Percentiles rank a stretch among this genome's conserved stretches.
phyloP scores from a whole-genome alignment of 2,797 vertebrate species.

The Alexandromys oeconomus region DNA sequence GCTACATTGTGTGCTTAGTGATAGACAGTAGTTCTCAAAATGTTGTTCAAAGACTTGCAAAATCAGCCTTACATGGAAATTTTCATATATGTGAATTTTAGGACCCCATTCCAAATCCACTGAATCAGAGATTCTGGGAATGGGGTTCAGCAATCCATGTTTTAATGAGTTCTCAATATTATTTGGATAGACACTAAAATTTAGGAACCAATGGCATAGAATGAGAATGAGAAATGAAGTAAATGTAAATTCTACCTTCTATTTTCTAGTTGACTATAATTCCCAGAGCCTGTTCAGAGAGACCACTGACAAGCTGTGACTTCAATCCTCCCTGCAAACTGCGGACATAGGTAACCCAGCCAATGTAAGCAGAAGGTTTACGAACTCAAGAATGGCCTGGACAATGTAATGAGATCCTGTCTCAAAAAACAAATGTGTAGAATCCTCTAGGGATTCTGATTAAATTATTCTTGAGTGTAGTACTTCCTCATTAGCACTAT shows the following conservation, averaged over 20 bases:
- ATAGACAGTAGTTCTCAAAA: not conserved
- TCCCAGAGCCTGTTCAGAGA: not conserved
- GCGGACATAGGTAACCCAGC: not conserved
- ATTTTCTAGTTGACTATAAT: slow-evolving; percentile 20
- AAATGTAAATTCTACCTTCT: not conserved
- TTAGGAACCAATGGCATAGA: not conserved
- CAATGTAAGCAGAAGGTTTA: not conserved
- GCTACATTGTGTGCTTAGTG: not conserved
- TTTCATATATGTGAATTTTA: not conserved
- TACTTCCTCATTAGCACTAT: slow-evolving; percentile 9
- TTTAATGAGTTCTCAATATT: not conserved
- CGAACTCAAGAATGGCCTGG: not conserved
- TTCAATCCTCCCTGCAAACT: not conserved
- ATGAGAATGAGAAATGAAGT: not conserved
- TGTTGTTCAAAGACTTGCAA: not conserved
- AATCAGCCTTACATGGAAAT: not conserved
- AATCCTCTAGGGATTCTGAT: not conserved
- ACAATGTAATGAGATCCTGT: not conserved
- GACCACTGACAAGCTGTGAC: not conserved
- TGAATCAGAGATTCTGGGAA: not conserved
- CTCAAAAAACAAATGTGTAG: not conserved
- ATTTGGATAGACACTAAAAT: not conserved
- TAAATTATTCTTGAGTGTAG: not conserved
- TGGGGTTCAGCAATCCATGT: not conserved
- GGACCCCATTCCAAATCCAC: not conserved